Percentiles rank a stretch among this genome's conserved stretches.
These are phyloP conservation scores for Drosophila atripex DNA, from an alignment of 2,888 invertebrate species.

Conservation along the genomic window DNA sequence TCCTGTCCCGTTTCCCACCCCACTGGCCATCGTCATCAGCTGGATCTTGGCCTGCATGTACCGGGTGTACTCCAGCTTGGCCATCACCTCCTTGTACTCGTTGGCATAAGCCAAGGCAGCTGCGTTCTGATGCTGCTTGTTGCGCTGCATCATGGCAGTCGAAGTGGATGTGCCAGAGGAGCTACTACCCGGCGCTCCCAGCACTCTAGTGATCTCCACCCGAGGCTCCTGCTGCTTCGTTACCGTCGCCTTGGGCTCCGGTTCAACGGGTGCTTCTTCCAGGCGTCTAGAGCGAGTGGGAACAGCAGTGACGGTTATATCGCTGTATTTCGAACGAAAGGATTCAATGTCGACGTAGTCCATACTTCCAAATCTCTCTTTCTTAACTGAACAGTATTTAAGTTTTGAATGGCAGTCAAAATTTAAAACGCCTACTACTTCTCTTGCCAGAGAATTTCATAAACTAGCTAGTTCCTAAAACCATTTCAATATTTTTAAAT, in stretches of 20 bases:
- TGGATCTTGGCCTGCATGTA: conserved; percentile 64
- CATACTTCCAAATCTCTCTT: conserved; percentile 39
- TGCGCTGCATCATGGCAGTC: conserved; percentile 11
- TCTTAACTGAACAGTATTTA: neutral
- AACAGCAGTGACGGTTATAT: conserved; percentile 64
- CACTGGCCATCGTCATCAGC: conserved; percentile 42
- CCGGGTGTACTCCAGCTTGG: conserved; percentile 64
- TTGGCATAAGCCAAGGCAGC: conserved; percentile 43
- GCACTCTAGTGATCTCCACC: conserved; percentile 25
- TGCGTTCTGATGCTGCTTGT: conserved; percentile 21
- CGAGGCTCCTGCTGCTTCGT: conserved; percentile 3
- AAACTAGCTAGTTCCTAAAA: no score
- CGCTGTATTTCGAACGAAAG: conserved; percentile 66
- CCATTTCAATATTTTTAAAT: no score
- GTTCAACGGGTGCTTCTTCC: conserved; percentile 1
- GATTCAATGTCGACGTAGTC: conserved; percentile 61
- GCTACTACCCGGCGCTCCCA: neutral
- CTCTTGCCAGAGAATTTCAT: no score
- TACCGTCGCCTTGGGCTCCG: neutral
- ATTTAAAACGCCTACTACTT: neutral
- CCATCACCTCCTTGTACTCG: conserved; percentile 65
- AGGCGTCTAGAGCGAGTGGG: conserved; percentile 12
- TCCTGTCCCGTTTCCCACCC: neutral
- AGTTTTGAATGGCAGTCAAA: neutral
- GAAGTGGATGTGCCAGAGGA: neutral